Evolutionary conservation across 2,888 invertebrate genomes (phyloP).

Genomic region (Clistopyga incitator): DNA sequence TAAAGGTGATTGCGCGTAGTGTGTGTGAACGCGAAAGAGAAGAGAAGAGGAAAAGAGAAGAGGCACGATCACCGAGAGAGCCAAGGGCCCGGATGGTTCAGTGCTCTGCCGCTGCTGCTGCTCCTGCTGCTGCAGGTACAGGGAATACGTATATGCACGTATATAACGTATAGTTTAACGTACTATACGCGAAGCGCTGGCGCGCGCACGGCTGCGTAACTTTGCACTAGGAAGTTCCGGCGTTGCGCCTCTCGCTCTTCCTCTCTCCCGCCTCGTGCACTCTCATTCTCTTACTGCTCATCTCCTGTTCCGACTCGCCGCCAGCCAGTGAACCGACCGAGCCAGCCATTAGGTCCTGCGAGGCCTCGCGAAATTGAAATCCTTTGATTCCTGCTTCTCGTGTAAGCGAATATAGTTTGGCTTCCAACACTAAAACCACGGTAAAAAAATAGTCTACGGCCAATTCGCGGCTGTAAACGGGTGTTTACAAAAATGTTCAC

Average conservation of each 20-base stretch:
- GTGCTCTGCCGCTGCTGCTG: conserved; percentile 51
- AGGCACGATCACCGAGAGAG: conserved; percentile 42
- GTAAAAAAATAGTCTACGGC: neutral
- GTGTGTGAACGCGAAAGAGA: conserved; percentile 52
- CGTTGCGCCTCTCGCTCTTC: conserved; percentile 46
- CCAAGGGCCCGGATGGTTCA: conserved; percentile 64
- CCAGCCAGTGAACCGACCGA: conserved; percentile 47
- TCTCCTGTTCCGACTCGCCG: conserved; percentile 45
- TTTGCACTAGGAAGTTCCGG: conserved; percentile 70
- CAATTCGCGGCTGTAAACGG: no score
- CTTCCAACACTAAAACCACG: neutral
- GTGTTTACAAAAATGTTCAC: no score
- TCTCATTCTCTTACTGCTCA: conserved; percentile 58
- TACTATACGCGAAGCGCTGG: conserved; percentile 39
- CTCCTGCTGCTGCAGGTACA: conserved; percentile 55
- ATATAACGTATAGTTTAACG: conserved; percentile 58
- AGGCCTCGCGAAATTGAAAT: conserved; percentile 66
- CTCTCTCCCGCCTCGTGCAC: conserved; percentile 22
- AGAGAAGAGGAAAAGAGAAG: conserved; percentile 20
- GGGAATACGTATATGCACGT: conserved; percentile 53
- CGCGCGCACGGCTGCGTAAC: conserved; percentile 66
- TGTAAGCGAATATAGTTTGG: neutral
- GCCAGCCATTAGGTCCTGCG: conserved; percentile 65
- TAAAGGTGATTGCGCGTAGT: conserved; percentile 57
- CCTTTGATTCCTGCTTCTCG: conserved; percentile 60